phyloP scores from a whole-genome alignment of 2,888 invertebrate genomes.

The Leucozona laternaria region DNA sequence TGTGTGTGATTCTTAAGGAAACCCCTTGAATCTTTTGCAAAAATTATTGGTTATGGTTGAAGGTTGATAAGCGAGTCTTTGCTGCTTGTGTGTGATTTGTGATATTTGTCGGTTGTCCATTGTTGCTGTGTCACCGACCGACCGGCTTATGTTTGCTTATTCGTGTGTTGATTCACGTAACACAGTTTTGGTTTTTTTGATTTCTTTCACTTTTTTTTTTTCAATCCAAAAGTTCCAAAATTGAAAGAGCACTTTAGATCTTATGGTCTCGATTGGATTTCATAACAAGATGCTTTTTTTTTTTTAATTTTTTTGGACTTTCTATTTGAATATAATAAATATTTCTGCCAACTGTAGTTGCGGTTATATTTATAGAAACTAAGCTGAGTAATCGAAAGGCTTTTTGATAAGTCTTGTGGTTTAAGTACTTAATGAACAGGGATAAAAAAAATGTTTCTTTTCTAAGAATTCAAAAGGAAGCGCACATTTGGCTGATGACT shows the following conservation, averaged over 20 bases:
- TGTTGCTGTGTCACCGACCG: conserved; percentile 3
- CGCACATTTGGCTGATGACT: not conserved
- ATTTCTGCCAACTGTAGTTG: not conserved
- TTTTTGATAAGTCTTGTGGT: not conserved
- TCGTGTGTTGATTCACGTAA: conserved; percentile 29
- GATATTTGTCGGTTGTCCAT: not conserved
- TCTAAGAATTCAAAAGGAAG: not conserved
- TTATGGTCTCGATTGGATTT: conserved; percentile 42
- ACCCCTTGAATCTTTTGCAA: conserved; percentile 47
- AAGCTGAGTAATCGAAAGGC: not conserved
- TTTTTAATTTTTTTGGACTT: conserved; percentile 45
- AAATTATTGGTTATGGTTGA: not conserved
- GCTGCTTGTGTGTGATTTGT: conserved; percentile 4
- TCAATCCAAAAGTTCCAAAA: conserved; percentile 1
- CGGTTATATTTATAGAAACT: not conserved
- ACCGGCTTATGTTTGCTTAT: conserved; percentile 3
- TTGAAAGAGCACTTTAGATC: conserved; percentile 11
- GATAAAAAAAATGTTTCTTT: not conserved
- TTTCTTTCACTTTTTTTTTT: conserved; percentile 16
- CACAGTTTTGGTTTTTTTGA: not conserved
- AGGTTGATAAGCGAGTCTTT: conserved; percentile 44
- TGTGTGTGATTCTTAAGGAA: conserved; percentile 45
- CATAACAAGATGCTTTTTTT: conserved; percentile 16
- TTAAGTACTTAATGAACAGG: not conserved
- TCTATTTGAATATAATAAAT: conserved; percentile 10